Evolutionary conservation across 2,888 invertebrate species (phyloP), one percentile per base, ranked within the genome.

Genomic region (Eudemis profundana): DNA sequence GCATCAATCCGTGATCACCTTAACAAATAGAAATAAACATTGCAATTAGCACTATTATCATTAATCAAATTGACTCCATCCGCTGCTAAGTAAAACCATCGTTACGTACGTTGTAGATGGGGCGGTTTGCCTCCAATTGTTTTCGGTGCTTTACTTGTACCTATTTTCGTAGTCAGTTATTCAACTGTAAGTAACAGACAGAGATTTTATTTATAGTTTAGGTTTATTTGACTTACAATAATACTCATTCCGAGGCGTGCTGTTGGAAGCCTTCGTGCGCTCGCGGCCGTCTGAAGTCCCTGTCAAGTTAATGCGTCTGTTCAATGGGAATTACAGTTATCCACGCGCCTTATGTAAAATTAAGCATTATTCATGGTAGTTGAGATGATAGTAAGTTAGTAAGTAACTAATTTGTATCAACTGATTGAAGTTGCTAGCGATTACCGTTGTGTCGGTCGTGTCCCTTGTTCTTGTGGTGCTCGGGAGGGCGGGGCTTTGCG

Each of bases 1-100:
- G 95, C 85, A 98, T 95, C 59, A 98, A 91, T 74, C 96, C 96
- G 71, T 97, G 95, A 81, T 98, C 97, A 86, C 97, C 97, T 96
- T 19, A 17, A 12, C 82, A 61, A 92, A 90, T 53, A 19, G 29
- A 27, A 17, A 33, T 2, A 23, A 15, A 36, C 7, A 19, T n/a
- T 8, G 21, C 10, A 21, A 17, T 40, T 4, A 14, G 21, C n/a
- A 33, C 23, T n/a, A n/a, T n/a, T n/a, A n/a, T n/a, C n/a, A n/a
- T n/a, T n/a, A n/a, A 4, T 23, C 23, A 23, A 5, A 23, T 23
- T 23, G 23, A 3, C 3, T 23, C 5, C 3, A 5, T 23, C 23
- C 3, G 27, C 12, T 29, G 5, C 2, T 50, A n/a, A 3, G 10
- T 8, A n/a, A 19, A 7, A 40, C 1, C 5, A 7, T 8, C 14